Percentiles rank a stretch among this genome's conserved stretches.
phyloP scores from a whole-genome alignment of 2,797 vertebrate genomes.

The Pangasius djambal region DNA sequence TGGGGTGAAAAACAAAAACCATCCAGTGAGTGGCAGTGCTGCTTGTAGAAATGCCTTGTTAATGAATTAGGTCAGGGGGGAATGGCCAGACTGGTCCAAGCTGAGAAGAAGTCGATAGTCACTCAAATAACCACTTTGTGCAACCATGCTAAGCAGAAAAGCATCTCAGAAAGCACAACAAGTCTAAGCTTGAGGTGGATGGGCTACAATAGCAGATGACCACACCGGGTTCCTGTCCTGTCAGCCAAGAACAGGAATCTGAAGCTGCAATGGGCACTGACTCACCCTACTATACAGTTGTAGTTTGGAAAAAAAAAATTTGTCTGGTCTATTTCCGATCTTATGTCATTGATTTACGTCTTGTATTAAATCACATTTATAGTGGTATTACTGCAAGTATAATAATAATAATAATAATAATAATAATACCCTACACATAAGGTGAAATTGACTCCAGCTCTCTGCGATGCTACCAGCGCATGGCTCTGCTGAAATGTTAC shows the following conservation, averaged over 20 bases:
- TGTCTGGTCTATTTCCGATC: background rate
- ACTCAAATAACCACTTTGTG: background rate
- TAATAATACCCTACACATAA: background rate
- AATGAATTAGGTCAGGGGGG: background rate
- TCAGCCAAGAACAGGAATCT: background rate
- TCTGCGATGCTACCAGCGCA: conserved; percentile 5
- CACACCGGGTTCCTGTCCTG: background rate
- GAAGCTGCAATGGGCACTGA: background rate
- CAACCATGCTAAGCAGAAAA: background rate
- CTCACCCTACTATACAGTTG: background rate
- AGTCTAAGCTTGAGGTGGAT: background rate
- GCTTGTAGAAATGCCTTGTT: background rate
- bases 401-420: conserved; percentile 10
- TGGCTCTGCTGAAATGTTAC: conserved; percentile 15
- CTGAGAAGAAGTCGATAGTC: background rate
- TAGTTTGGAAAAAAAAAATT: background rate
- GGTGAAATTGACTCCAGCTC: background rate
- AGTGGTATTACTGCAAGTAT: background rate
- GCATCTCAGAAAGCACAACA: background rate
- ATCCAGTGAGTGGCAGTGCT: background rate
- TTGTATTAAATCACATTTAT: background rate
- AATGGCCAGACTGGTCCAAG: background rate
- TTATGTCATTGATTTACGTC: background rate
- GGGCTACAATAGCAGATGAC: background rate
- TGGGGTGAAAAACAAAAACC: background rate